Conservation (phyloP, 2,888 invertebrate species). For the Eurytoma californica region DNA sequence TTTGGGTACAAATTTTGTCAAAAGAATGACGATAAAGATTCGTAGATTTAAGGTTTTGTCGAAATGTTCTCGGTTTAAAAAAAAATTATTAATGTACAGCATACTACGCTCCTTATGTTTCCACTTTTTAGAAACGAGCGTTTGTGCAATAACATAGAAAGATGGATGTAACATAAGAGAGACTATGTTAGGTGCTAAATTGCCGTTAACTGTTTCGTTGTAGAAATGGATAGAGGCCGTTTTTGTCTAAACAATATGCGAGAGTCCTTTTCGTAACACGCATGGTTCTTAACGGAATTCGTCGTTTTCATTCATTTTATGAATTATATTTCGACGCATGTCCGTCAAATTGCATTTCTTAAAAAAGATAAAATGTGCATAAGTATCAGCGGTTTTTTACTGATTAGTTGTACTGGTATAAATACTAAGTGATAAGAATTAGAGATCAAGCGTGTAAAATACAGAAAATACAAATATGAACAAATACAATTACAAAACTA, state of each 20-base stretch:
- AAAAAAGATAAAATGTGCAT: conserved; percentile 17
- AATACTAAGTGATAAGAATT: conserved; percentile 5
- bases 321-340: conserved; percentile 26
- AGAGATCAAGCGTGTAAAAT: not conserved
- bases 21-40: conserved; percentile 2
- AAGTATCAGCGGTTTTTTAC: conserved; percentile 18
- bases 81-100: conserved; percentile 9
- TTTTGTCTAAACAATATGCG: conserved; percentile 12
- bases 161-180: conserved; percentile 22
- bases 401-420: conserved; percentile 1
- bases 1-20: conserved; percentile 37
- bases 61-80: not conserved
- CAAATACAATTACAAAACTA: conserved; percentile 11
- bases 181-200: conserved; percentile 45
- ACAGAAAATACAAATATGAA: conserved; percentile 11
- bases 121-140: conserved; percentile 5
- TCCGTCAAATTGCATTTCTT: conserved; percentile 18
- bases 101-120: not conserved
- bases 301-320: not conserved
- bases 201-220: conserved; percentile 54
- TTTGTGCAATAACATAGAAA: conserved; percentile 37
- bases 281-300: not conserved
- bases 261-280: conserved; percentile 12
- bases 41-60: not conserved
- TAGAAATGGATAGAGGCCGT: conserved; percentile 53